These are phyloP conservation scores for Hipposideros larvatus DNA, from an alignment of 2,797 vertebrate genomes.

Conservation along the genomic window DNA sequence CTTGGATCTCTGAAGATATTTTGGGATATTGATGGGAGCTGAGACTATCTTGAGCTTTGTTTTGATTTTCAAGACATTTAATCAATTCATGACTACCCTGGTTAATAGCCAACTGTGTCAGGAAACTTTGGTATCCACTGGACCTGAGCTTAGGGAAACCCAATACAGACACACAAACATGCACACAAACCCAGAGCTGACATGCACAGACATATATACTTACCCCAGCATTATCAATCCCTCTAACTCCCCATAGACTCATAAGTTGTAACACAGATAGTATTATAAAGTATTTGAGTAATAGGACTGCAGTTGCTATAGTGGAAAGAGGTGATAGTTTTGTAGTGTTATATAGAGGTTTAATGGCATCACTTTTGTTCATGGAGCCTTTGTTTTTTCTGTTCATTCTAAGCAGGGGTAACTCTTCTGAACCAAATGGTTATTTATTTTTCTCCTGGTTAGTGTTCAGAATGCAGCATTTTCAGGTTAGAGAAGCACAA, in stretches of 20 bases:
- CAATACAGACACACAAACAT: neutral
- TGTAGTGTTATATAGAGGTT: neutral
- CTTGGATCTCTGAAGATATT: neutral
- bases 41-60: neutral
- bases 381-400: neutral
- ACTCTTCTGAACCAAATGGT: neutral
- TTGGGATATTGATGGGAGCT: neutral
- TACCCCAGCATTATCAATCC: neutral
- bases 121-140: neutral
- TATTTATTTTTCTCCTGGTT: neutral
- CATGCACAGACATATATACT: neutral
- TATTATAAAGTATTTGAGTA: neutral
- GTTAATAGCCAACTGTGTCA: neutral
- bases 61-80: conserved; percentile 8
- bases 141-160: neutral
- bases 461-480: neutral
- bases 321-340: neutral
- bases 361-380: neutral
- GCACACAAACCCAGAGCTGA: neutral
- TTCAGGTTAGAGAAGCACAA: neutral
- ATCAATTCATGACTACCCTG: neutral
- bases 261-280: neutral
- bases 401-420: neutral
- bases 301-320: neutral
- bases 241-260: neutral